Percentiles rank a stretch among this genome's conserved stretches.
Conservation (phyloP, 2,888 invertebrate species). For the Auanema sp. region DNA sequence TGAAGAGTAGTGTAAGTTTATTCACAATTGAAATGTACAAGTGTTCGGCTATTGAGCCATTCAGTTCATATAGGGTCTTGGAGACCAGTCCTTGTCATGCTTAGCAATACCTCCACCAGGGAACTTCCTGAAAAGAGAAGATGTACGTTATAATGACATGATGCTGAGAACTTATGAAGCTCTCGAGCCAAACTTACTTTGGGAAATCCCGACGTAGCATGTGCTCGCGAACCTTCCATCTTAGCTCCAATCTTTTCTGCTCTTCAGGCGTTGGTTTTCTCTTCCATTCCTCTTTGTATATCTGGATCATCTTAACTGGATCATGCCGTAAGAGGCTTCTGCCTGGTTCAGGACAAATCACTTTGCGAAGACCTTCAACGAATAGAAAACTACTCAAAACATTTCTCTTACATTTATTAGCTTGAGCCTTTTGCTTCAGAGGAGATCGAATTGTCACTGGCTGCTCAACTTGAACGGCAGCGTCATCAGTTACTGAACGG, state of each 20-base stretch:
- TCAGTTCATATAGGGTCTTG: slow-evolving; percentile 36
- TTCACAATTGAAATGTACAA: too few relatives aligned
- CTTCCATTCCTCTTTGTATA: slow-evolving; percentile 57
- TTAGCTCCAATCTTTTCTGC: slow-evolving; percentile 45
- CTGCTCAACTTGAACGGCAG: too few relatives aligned
- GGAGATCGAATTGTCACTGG: too few relatives aligned
- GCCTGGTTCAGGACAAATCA: slow-evolving; percentile 43
- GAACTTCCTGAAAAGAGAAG: slow-evolving; percentile 8
- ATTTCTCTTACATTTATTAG: too few relatives aligned
- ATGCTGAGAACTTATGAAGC: too few relatives aligned
- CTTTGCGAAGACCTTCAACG: slow-evolving; percentile 31
- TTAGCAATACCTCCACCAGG: slow-evolving; percentile 18
- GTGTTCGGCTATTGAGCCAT: too few relatives aligned
- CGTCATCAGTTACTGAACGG: too few relatives aligned
- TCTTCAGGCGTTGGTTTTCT: slow-evolving; percentile 54
- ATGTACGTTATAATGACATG: neutral
- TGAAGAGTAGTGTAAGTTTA: too few relatives aligned
- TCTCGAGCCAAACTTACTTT: slow-evolving; percentile 13
- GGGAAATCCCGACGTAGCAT: slow-evolving; percentile 48
- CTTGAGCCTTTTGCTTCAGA: too few relatives aligned
- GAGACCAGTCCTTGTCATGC: slow-evolving; percentile 40
- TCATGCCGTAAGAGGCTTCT: slow-evolving; percentile 54
- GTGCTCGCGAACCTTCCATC: slow-evolving; percentile 60
- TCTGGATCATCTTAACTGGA: slow-evolving; percentile 50
- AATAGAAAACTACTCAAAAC: too few relatives aligned